These are phyloP conservation scores for Phanerotoma sp. DNA, from an alignment of 2,888 invertebrate genomes.

Conservation along the genomic window DNA sequence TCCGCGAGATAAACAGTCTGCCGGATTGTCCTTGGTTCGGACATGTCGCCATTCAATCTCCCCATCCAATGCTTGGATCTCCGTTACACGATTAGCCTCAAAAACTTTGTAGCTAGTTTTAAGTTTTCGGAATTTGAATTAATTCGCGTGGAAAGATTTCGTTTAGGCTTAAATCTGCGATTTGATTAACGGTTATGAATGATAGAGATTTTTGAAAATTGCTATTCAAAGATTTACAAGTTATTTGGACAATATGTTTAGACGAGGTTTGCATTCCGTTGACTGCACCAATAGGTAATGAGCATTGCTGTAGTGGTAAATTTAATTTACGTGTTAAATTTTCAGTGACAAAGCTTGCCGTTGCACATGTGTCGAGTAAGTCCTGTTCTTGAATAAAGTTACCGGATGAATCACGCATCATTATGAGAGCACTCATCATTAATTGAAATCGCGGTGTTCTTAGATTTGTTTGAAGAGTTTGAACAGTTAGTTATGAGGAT, in stretches of 20 bases:
- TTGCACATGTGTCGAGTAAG: conserved; percentile 20
- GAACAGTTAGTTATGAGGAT: conserved; percentile 1
- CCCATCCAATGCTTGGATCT: conserved; percentile 29
- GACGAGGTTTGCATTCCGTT: conserved; percentile 15
- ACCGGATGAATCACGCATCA: conserved; percentile 4
- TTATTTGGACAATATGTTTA: conserved; percentile 1
- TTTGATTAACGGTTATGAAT: neutral
- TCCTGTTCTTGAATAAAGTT: conserved; percentile 8
- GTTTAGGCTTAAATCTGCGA: conserved; percentile 24
- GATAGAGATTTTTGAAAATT: conserved; percentile 3
- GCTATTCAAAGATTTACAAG: neutral
- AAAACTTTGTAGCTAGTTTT: conserved; percentile 29
- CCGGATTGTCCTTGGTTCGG: conserved; percentile 19
- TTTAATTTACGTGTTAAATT: neutral
- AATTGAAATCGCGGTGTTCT: conserved; percentile 2
- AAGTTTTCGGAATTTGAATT: conserved; percentile 4
- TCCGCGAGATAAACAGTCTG: conserved; percentile 19
- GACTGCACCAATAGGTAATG: conserved; percentile 11
- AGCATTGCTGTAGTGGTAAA: neutral
- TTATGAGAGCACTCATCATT: conserved; percentile 19
- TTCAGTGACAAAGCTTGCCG: conserved; percentile 8
- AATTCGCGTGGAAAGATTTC: conserved; percentile 24
- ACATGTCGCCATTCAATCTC: conserved; percentile 28
- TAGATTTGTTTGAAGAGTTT: neutral
- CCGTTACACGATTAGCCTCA: conserved; percentile 33